Evolutionary conservation across 2,113 vertebrate species (phyloP).

Genomic region (pig (Sus scrofa)): DNA sequence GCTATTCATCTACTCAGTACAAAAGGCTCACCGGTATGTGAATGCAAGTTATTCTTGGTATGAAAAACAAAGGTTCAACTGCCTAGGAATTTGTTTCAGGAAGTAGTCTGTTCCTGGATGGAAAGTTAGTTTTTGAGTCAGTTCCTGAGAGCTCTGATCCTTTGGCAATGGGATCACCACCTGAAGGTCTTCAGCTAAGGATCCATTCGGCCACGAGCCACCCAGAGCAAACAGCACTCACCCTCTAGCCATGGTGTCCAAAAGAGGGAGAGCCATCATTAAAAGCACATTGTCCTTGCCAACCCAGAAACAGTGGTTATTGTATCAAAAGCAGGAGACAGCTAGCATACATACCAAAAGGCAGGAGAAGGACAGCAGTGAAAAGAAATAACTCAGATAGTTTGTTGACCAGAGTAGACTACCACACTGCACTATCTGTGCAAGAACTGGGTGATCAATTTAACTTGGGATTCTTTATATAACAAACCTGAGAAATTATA

Average conservation of each 20-base stretch:
- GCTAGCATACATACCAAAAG: background rate
- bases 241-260: background rate
- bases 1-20: background rate
- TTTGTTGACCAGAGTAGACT: background rate
- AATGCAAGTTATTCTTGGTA: background rate
- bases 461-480: background rate
- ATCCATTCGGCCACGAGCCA: no score
- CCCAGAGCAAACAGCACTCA: background rate
- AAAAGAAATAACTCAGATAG: background rate
- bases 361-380: background rate
- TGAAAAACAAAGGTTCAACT: background rate
- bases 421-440: background rate
- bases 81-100: background rate
- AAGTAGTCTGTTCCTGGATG: background rate
- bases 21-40: background rate
- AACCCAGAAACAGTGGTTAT: background rate
- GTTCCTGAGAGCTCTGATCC: background rate
- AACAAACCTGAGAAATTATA: background rate
- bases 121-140: background rate
- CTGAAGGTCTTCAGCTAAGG: background rate
- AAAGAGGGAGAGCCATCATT: background rate
- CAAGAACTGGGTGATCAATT: background rate
- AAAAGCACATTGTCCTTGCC: background rate
- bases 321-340: background rate
- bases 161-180: background rate